Evolutionary conservation across 2,113 vertebrate genomes (phyloP).

Genomic region (Balaeniceps rex): DNA sequence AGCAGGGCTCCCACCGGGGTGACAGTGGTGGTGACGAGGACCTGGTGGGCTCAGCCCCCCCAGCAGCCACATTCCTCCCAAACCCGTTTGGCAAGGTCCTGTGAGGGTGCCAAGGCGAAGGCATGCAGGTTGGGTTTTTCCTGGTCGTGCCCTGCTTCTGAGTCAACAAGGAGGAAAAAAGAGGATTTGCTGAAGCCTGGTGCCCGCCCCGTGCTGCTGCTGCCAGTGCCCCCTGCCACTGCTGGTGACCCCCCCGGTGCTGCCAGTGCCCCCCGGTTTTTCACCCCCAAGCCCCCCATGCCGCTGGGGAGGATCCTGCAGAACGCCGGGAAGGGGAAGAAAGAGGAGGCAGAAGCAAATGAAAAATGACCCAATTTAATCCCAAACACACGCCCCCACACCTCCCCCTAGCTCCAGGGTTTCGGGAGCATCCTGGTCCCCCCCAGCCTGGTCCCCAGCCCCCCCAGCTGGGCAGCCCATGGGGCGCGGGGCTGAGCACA

Average conservation of each 20-base stretch:
- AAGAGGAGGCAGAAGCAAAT: background rate
- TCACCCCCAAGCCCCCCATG: background rate
- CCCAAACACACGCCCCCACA: background rate
- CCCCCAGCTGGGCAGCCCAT: accelerated
- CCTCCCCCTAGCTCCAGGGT: background rate
- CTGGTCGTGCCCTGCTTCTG: background rate
- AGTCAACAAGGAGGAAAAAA: background rate
- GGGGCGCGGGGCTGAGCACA: background rate
- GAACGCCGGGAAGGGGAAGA: background rate
- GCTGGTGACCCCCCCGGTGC: too few relatives aligned
- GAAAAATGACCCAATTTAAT: constrained; percentile 50
- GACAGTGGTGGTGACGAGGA: background rate
- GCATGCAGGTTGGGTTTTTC: background rate
- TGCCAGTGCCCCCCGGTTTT: background rate
- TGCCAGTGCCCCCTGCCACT: background rate
- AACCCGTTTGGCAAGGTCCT: constrained; percentile 27
- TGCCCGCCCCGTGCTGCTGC: background rate
- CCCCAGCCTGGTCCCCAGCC: too few relatives aligned
- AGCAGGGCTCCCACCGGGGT: too few relatives aligned
- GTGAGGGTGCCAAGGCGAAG: background rate
- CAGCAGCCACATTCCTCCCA: constrained; percentile 21
- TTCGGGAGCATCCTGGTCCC: background rate
- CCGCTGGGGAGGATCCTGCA: accelerated
- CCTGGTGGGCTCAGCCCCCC: background rate
- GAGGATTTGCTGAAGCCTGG: background rate